Conservation (phyloP, 2,797 vertebrate genomes). For the Fundulus diaphanus region DNA sequence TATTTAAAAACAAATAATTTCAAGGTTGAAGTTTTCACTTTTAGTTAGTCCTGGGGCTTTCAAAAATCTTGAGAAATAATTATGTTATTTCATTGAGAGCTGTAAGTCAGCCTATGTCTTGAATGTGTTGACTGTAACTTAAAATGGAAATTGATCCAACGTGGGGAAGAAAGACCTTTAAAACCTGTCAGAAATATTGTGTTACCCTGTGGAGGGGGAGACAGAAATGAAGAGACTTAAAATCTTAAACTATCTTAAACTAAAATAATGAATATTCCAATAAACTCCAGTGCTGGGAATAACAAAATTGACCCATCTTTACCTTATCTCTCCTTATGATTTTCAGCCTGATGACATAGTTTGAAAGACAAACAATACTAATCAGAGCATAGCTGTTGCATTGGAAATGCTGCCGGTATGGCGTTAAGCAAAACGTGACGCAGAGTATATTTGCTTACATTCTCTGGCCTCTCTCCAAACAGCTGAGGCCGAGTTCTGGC, state of each 20-base stretch:
- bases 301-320: neutral
- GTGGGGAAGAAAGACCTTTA: neutral
- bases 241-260: neutral
- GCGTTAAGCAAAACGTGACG: neutral
- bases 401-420: neutral
- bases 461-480: neutral
- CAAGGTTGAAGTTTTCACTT: neutral
- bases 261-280: neutral
- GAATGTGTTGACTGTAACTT: neutral
- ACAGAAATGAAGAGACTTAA: neutral
- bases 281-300: neutral
- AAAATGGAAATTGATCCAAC: neutral
- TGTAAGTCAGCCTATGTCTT: neutral
- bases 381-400: neutral
- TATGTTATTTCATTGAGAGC: neutral
- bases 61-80: neutral
- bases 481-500: constrained; percentile 1
- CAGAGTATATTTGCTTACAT: neutral
- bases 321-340: neutral
- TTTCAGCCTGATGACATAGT: neutral
- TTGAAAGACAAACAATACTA: neutral
- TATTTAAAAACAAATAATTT: neutral
- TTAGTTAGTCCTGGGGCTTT: neutral
- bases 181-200: neutral
- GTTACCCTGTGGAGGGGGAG: neutral